Conservation (phyloP, 2,797 vertebrate species). For the Gymnothorax reevesii region DNA sequence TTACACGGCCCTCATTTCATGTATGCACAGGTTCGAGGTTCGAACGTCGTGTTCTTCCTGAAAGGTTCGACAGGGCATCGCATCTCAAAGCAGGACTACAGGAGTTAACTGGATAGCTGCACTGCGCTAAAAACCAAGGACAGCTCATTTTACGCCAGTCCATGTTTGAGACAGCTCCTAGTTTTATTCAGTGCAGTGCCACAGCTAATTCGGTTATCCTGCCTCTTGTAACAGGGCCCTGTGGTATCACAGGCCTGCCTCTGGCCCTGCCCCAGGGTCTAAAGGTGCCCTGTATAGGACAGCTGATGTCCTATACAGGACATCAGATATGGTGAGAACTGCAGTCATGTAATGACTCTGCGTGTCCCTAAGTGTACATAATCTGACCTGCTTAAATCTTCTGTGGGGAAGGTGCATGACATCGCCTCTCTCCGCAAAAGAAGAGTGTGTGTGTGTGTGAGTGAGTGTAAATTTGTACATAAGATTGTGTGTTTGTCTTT, state of each 20-base stretch:
- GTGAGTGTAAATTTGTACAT: slow-evolving; percentile 61
- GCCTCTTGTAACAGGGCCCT: no score
- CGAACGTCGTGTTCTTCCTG: slow-evolving; percentile 23
- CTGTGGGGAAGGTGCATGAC: slow-evolving; percentile 77
- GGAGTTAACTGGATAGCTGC: no score
- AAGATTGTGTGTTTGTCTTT: slow-evolving; percentile 63
- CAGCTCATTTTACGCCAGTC: no score
- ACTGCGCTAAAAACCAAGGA: no score
- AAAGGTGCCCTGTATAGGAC: slow-evolving; percentile 36
- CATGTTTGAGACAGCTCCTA: no score
- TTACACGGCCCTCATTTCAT: slow-evolving; percentile 47
- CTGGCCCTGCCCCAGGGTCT: slow-evolving; percentile 21
- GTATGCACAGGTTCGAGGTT: slow-evolving; percentile 22
- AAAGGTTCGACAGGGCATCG: slow-evolving; percentile 26
- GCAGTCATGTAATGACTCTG: slow-evolving; percentile 59
- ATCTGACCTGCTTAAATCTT: slow-evolving; percentile 71
- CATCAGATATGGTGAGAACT: slow-evolving; percentile 28
- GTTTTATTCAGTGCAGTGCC: no score
- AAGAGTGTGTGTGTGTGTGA: slow-evolving; percentile 71
- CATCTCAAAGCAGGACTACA: no score
- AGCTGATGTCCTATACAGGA: slow-evolving; percentile 47
- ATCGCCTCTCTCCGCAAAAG: slow-evolving; percentile 71
- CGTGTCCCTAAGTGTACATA: slow-evolving; percentile 71
- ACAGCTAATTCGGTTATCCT: no score
- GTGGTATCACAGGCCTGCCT: slow-evolving; percentile 39